Conservation (phyloP, 1,140 invertebrate genomes). For the Monochamus saltuarius region DNA sequence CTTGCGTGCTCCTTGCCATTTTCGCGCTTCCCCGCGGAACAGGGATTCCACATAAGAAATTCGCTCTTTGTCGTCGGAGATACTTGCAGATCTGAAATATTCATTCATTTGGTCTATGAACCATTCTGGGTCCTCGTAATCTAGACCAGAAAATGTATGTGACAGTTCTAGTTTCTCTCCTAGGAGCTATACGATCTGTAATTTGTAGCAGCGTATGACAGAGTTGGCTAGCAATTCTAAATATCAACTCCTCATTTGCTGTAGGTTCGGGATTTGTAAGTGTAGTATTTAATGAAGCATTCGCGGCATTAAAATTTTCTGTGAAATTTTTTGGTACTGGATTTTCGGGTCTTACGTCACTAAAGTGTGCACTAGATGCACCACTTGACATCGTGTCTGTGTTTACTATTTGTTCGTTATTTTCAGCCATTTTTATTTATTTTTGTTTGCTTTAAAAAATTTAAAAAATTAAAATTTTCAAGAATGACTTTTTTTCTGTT, state of each 20-base stretch:
- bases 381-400: too few relatives aligned
- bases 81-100: neutral
- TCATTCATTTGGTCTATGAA: neutral
- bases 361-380: too few relatives aligned
- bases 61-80: neutral
- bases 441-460: too few relatives aligned
- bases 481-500: too few relatives aligned
- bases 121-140: neutral
- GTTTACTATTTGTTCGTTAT: too few relatives aligned
- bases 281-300: neutral
- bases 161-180: neutral
- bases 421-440: too few relatives aligned
- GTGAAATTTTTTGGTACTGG: too few relatives aligned
- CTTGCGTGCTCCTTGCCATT: neutral
- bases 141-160: neutral
- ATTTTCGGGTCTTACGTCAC: too few relatives aligned
- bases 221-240: neutral
- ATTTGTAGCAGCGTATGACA: neutral
- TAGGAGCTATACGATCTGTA: neutral
- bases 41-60: neutral
- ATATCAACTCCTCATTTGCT: too few relatives aligned
- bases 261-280: neutral
- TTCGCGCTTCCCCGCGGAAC: neutral
- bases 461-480: too few relatives aligned
- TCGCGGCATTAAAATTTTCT: too few relatives aligned